Evolutionary conservation across 2,113 vertebrate genomes (phyloP).

Genomic region (Paradoxurus hermaphroditus): DNA sequence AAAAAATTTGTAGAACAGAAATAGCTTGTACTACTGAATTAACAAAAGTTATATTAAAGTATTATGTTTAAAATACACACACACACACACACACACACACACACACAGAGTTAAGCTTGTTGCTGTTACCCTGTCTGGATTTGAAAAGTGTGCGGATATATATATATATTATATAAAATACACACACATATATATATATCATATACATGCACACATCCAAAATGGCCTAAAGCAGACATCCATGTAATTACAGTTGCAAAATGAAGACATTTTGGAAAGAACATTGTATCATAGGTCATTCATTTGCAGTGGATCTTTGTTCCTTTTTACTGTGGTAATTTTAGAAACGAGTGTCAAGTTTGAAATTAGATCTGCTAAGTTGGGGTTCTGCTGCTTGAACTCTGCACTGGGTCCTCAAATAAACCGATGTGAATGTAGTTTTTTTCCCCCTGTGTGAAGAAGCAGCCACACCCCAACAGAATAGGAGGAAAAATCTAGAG

Average conservation of each 20-base stretch:
- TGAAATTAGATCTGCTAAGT: conserved; percentile 88
- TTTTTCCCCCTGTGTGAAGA: conserved; percentile 83
- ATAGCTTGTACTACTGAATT: conserved; percentile 95
- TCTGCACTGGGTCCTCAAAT: conserved; percentile 89
- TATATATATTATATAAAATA: conserved; percentile 72
- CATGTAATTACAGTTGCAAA: conserved; percentile 87
- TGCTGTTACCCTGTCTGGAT: conserved; percentile 90
- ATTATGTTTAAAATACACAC: conserved; percentile 81
- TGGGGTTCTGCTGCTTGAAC: conserved; percentile 89
- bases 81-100: background rate
- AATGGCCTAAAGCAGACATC: conserved; percentile 87
- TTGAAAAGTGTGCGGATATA: conserved; percentile 85
- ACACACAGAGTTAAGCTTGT: conserved; percentile 88
- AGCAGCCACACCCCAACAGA: conserved; percentile 85
- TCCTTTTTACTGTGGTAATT: conserved; percentile 94
- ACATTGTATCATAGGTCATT: conserved; percentile 93
- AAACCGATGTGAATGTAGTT: conserved; percentile 96
- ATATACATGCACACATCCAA: conserved; percentile 73
- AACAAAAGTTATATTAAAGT: conserved; percentile 90
- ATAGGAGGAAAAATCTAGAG: conserved; percentile 87
- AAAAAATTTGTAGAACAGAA: conserved; percentile 88
- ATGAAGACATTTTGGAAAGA: conserved; percentile 85
- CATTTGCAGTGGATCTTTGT: conserved; percentile 91
- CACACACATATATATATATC: conserved; percentile 65
- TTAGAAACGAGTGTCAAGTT: conserved; percentile 90